Evolutionary conservation across 2,888 invertebrate genomes (phyloP).

Genomic region (Leucophenga maculata): DNA sequence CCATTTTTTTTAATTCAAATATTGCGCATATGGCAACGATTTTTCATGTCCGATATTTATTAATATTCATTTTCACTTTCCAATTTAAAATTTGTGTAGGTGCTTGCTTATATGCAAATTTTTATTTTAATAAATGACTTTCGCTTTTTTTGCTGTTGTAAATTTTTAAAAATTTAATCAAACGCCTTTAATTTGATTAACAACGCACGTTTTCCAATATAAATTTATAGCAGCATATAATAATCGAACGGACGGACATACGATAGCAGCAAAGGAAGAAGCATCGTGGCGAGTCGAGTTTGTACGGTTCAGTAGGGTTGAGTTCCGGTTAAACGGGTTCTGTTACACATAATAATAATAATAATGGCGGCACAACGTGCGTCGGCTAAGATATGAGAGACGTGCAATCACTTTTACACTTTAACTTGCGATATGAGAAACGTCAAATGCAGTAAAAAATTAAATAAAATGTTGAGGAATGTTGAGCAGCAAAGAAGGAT

Average conservation of each 20-base stretch:
- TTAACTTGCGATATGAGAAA: neutral
- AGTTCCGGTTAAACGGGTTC: neutral
- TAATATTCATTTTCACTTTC: slow-evolving; percentile 29
- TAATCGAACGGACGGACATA: slow-evolving; percentile 46
- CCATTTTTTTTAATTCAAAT: slow-evolving; percentile 45
- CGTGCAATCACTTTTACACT: slow-evolving; percentile 39
- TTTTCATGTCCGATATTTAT: slow-evolving; percentile 49
- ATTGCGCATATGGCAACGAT: slow-evolving; percentile 45
- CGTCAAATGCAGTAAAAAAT: slow-evolving; percentile 7
- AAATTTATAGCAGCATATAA: slow-evolving; percentile 65
- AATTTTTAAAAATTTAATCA: slow-evolving; percentile 61
- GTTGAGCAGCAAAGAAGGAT: neutral
- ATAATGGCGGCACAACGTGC: slow-evolving; percentile 17
- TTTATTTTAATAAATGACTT: slow-evolving; percentile 28
- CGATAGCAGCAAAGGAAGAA: too few species aligned
- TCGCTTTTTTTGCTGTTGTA: slow-evolving; percentile 6
- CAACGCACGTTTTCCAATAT: slow-evolving; percentile 63
- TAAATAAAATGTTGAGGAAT: slow-evolving; percentile 3
- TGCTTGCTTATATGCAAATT: neutral
- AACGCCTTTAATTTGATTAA: slow-evolving; percentile 64
- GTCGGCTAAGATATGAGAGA: slow-evolving; percentile 23
- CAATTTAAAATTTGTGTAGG: neutral
- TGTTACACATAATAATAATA: neutral
- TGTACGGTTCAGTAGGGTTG: neutral
- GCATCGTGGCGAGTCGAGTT: too few species aligned